Conservation (phyloP, 2,797 vertebrate genomes). For the Melanotaenia nigrans region DNA sequence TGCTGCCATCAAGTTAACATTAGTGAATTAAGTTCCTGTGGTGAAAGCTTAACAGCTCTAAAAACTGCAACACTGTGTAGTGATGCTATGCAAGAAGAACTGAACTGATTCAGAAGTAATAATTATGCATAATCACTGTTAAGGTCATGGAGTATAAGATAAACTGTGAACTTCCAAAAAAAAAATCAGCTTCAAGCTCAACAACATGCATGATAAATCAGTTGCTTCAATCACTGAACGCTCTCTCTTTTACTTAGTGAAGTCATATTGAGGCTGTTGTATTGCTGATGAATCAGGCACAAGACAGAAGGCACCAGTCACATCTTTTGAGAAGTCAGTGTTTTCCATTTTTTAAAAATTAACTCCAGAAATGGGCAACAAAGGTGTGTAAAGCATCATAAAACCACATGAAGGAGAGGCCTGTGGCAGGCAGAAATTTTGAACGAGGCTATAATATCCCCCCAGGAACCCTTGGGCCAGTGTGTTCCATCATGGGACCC, state of each 20-base stretch:
- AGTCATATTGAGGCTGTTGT: neutral
- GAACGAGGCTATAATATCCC: slow-evolving; percentile 11
- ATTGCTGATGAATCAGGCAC: neutral
- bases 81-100: neutral
- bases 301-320: neutral
- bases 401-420: neutral
- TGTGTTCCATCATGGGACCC: slow-evolving; percentile 24
- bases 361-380: too few relatives aligned
- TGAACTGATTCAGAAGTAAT: neutral
- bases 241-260: neutral
- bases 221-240: neutral
- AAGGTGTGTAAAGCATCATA: neutral
- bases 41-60: slow-evolving; percentile 2
- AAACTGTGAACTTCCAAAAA: neutral
- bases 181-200: neutral
- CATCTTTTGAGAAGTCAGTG: neutral
- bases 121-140: neutral
- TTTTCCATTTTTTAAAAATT: neutral
- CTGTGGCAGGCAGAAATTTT: slow-evolving; percentile 9
- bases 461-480: slow-evolving; percentile 38
- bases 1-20: slow-evolving; percentile 26
- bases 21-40: slow-evolving; percentile 28
- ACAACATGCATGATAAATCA: neutral
- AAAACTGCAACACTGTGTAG: slow-evolving; percentile 11
- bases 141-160: neutral